Evolutionary conservation across 64 coral and sea anemone genomes (phyloP), one percentile per base, ranked within the genome.

Genomic region (Astreopora myriophthalma): DNA sequence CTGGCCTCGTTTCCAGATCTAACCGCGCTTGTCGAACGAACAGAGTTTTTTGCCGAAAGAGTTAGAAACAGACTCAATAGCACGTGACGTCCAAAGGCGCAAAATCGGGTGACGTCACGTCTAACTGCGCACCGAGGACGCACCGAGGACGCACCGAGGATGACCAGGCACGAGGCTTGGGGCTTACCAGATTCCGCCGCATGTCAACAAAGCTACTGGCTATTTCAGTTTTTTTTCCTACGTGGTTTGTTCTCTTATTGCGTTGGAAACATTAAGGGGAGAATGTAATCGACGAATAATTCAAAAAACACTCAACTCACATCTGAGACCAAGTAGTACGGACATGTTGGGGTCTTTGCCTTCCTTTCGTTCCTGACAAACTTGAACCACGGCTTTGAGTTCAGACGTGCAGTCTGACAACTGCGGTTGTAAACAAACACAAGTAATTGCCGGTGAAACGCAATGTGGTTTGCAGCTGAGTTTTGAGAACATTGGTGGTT

Each of bases 271-370:
- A n/a, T n/a, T n/a, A n/a, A n/a, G n/a, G n/a, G n/a, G n/a, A n/a
- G n/a, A n/a, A n/a, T n/a, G n/a, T n/a, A n/a, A 65, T 17, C 5
- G 19, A 10, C 22, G n/a, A 66, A 66, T 24, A 22, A 46, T 14
- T 55, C 26, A 37, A 5, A 5, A 28, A 26, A 11, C 34, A 42
- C 27, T 42, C 16, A 40, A 62, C 69, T 55, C 58, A 96, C 95
- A 76, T 92, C 82, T 85, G 10, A 85, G 26, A 48, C 95, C 95
- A 34, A 96, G 87, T 30, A 96, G 52, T 34, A 96, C 71, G 13
- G 95, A 96, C 91, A 96, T 96, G 48, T 94, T 89, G 13, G 95
- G 95, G 22, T 96, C 95, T 73, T 96, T 88, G 42, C 95, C 95
- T 71, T 81, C 85, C 38, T 76, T 96, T 68, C 95, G 86, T 62